Evolutionary conservation across 1,140 invertebrate species (phyloP).

Genomic region (Bombus confusus): DNA sequence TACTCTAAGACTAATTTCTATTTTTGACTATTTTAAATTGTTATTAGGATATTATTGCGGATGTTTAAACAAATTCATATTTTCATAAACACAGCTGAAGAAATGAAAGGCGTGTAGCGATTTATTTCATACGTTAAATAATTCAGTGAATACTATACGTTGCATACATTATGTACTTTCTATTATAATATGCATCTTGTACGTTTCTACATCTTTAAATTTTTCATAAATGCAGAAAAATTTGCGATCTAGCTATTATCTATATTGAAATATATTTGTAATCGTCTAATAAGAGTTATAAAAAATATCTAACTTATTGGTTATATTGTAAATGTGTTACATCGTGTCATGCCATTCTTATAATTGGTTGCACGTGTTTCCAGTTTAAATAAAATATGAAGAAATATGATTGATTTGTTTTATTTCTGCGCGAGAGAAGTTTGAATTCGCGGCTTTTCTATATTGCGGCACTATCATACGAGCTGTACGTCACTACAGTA

Average conservation of each 20-base stretch:
- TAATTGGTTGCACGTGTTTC: constrained; percentile 31
- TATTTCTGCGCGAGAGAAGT: neutral
- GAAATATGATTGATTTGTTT: neutral
- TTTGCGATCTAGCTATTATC: no score
- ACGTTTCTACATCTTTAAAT: no score
- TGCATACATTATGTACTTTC: no score
- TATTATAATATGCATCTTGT: no score
- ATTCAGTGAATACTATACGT: no score
- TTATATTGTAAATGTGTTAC: neutral
- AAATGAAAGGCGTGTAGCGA: no score
- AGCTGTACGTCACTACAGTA: neutral
- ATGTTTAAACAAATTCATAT: no score
- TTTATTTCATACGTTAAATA: no score
- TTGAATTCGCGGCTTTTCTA: constrained; percentile 19
- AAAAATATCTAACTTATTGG: neutral
- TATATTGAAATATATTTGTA: no score
- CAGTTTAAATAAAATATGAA: neutral
- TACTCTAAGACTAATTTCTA: neutral
- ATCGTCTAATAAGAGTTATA: neutral
- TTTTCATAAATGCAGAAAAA: no score
- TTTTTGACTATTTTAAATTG: neutral
- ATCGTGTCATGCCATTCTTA: neutral
- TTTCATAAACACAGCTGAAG: no score
- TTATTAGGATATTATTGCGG: no score
- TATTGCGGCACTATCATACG: neutral